Evolutionary conservation across 2,113 vertebrate species (phyloP).

Genomic region (Chaenogobius annularis): DNA sequence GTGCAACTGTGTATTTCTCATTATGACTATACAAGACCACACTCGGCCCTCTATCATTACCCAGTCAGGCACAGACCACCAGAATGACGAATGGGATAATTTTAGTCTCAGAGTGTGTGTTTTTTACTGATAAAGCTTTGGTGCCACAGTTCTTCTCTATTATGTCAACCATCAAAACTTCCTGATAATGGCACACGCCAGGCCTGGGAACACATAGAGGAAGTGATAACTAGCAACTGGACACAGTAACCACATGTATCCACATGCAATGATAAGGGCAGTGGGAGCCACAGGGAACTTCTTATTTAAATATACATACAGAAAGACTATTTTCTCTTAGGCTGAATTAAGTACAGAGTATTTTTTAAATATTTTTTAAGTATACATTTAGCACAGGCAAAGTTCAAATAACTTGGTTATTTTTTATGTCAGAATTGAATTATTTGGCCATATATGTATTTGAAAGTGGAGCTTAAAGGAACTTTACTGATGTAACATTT

Average conservation of each 20-base stretch:
- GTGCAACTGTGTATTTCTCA: constrained; percentile 16
- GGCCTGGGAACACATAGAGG: constrained; percentile 43
- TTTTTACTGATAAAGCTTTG: constrained; percentile 58
- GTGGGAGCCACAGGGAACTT: not conserved
- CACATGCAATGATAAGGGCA: not conserved
- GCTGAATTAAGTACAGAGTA: not conserved
- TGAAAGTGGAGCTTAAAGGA: too few relatives aligned
- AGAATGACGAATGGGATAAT: constrained; percentile 50
- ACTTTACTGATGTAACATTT: too few relatives aligned
- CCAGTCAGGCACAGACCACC: constrained; percentile 40
- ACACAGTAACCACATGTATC: constrained; percentile 29
- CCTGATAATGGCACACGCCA: constrained; percentile 45
- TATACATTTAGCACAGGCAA: too few relatives aligned
- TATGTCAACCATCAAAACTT: constrained; percentile 44
- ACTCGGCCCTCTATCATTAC: constrained; percentile 39
- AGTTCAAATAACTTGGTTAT: too few relatives aligned
- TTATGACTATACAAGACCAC: constrained; percentile 30
- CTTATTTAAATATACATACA: not conserved
- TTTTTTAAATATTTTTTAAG: too few relatives aligned
- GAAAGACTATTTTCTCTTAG: not conserved
- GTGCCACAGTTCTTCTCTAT: constrained; percentile 43
- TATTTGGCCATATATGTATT: too few relatives aligned
- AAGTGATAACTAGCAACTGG: constrained; percentile 63
- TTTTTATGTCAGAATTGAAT: too few relatives aligned
- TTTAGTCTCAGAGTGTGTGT: constrained; percentile 42